Evolutionary conservation across 1,140 invertebrate species (phyloP), one percentile per base, ranked within the genome.

Genomic region (Drosophila paulistorum): DNA sequence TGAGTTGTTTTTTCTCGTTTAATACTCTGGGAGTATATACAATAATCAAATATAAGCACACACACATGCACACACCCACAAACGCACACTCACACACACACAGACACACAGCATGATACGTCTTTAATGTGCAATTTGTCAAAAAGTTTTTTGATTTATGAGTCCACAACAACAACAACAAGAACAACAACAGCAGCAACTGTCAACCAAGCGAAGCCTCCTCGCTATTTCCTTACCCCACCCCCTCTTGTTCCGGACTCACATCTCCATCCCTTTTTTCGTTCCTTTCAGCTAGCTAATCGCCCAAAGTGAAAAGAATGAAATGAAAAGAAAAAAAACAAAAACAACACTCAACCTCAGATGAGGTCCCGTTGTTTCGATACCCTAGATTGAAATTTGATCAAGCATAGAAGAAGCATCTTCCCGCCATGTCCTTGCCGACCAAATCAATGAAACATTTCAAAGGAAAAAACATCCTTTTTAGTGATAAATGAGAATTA

Each of bases 61-160:
- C 17, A 57, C 37, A 57, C 26, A 61, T n/a, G 42, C 35, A 57
- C 26, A 61, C 33, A 35, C 62, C 60, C 37, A 58, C 62, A 48
- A n/a, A n/a, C n/a, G 42, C 35, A 57, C 26, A 61, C 33, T 42
- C 62, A 65, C 37, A 58, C 62, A 48, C 69, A 80, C 68, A 71
- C 30, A 35, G 17, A 17, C 60, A 55, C 17, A 57, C 68, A 71
- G 55, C 58, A 48, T 61, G 63, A 51, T 51, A 51, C 59, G 83
- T 64, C 83, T 89, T 87, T 87, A 87, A 87, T 87, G 84, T 89
- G 84, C 81, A 89, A 89, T 89, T 89, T 89, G 84, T 89, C 84
- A 89, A 81, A 76, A 89, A 89, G 65, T 89, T 87, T 78, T 89
- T 89, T 89, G 84, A 89, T 89, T 89, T 89, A 89, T 89, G 80